phyloP scores from a whole-genome alignment of 1,140 invertebrate species.

The Papilio machaon region DNA sequence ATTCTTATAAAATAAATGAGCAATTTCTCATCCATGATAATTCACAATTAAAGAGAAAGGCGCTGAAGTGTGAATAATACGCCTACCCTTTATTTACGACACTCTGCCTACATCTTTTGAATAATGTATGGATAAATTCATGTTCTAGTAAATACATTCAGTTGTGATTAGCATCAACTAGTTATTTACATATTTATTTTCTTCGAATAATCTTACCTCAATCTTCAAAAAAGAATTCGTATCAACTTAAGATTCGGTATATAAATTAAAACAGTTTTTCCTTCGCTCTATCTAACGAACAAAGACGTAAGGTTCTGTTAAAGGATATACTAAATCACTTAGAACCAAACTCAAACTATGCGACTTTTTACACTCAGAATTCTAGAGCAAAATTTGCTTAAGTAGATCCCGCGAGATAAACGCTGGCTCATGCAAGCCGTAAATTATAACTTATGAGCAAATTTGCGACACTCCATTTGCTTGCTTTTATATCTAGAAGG shows the following conservation, averaged over 20 bases:
- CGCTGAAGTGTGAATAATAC: conserved; percentile 11
- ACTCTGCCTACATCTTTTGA: not conserved
- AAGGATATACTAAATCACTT: not conserved
- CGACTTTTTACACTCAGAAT: conserved; percentile 15
- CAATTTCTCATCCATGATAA: not conserved
- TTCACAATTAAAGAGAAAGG: conserved; percentile 9
- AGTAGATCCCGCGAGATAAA: conserved; percentile 7
- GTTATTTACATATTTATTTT: conserved; percentile 4
- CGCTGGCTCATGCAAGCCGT: conserved; percentile 26
- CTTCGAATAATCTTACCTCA: not conserved
- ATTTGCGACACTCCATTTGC: conserved; percentile 33
- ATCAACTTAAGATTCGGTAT: too few species aligned
- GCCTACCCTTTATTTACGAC: conserved; percentile 12
- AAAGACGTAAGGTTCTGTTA: not conserved
- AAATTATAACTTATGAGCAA: conserved; percentile 32
- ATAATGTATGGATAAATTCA: conserved; percentile 12
- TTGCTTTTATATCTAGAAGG: conserved; percentile 1
- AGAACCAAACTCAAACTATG: not conserved
- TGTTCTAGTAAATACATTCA: not conserved
- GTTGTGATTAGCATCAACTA: not conserved
- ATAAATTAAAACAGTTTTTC: not conserved
- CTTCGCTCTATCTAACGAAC: not conserved
- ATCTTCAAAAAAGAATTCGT: not conserved
- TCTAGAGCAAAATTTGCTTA: conserved; percentile 14
- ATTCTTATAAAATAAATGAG: not conserved